phyloP scores from a whole-genome alignment of 2,888 invertebrate species.

The Ernsta delagoae region DNA sequence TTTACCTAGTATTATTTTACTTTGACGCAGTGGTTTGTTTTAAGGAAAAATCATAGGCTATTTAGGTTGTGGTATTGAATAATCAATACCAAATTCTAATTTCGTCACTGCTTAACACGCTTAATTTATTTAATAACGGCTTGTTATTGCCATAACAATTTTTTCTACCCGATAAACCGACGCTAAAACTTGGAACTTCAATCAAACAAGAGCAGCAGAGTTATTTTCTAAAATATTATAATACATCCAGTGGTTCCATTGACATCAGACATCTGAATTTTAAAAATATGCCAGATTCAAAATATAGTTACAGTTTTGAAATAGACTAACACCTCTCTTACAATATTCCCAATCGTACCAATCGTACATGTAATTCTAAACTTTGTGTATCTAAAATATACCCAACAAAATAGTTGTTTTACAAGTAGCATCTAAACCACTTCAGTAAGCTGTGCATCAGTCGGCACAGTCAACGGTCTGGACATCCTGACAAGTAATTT shows the following conservation, averaged over 20 bases:
- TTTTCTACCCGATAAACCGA: neutral
- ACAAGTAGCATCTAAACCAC: neutral
- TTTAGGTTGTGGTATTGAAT: slow-evolving; percentile 5
- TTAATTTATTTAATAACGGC: neutral
- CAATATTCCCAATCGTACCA: too few species aligned
- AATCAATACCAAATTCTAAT: slow-evolving; percentile 15
- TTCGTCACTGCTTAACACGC: slow-evolving; percentile 13
- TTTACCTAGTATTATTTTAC: neutral
- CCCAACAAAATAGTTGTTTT: too few species aligned
- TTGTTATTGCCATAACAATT: neutral
- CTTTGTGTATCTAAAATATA: too few species aligned
- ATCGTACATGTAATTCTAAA: too few species aligned
- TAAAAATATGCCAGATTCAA: too few species aligned
- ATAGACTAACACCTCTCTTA: too few species aligned
- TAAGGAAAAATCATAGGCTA: slow-evolving; percentile 9
- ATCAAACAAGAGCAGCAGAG: too few species aligned
- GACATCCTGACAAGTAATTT: slow-evolving; percentile 44
- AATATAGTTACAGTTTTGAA: too few species aligned
- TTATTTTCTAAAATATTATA: too few species aligned
- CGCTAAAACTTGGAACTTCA: neutral
- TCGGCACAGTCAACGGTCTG: slow-evolving; percentile 37
- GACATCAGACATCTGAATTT: too few species aligned
- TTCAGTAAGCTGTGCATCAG: slow-evolving; percentile 5
- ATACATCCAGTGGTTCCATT: too few species aligned
- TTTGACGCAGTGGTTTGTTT: neutral